Base-by-base conservation (phyloP, 2,797 vertebrate genomes). In the Trachops cirrhosus region DNA sequence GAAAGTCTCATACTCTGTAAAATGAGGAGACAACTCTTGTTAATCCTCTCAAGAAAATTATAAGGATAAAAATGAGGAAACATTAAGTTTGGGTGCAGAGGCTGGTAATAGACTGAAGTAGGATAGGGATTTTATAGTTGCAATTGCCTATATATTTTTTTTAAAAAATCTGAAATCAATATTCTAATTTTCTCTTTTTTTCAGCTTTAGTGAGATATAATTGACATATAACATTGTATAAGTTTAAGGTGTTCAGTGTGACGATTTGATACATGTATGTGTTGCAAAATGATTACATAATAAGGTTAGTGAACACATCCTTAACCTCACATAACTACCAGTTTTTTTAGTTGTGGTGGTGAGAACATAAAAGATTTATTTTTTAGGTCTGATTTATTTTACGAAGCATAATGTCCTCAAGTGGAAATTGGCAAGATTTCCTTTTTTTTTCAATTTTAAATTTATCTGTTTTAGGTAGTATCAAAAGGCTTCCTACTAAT, bases 131-230 rank as follows among this genome's bases (percentile, higher is more conserved):
- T 80, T 88, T 86, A 86, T 10, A 80, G 64, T 62, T 96, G 29
- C 26, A 62, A 48, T 75, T 92, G 48, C 6, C 26, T 89, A 32
- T 84, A 37, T 91, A 48, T 48, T 48, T 48, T 48, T 95, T 82
- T 46, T n/a, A n/a, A 93, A 92, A 92, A 94, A 74, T 70, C 41
- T 91, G 44, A 44, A 62, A 68, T 86, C 44, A 91, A 21, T 90
- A 87, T 15, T 10, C n/a, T 19, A 19, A 52, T 34, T 64, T 70
- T n/a, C 9, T 73, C 68, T 67, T n/a, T 8, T 34, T 9, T 29
- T 50, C 11, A 83, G 41, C 37, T 83, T 62, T 59, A 71, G 21
- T 70, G 70, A 92, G 11, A 29, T 95, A 62, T 70, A 77, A 48
- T 41, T n/a, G 5, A 70, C 16, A 15, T 59, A 32, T 19, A 29